Conservation (phyloP, 2,888 invertebrate species). For the Ormia ochracea region DNA sequence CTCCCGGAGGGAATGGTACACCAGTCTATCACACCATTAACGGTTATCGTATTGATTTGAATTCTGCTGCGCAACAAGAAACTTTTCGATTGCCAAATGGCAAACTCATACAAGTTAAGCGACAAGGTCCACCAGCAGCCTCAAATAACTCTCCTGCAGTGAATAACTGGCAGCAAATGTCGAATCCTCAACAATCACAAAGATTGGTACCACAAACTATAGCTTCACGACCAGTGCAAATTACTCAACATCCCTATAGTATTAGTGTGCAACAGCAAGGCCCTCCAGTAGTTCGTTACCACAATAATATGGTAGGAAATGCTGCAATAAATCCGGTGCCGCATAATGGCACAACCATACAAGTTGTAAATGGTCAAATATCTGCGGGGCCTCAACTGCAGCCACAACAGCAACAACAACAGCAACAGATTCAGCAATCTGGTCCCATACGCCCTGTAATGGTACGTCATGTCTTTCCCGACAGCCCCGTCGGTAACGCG, state of each 20-base stretch:
- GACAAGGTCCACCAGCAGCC: slow-evolving; percentile 68
- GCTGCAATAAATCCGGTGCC: slow-evolving; percentile 40
- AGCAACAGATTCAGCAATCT: slow-evolving; percentile 13
- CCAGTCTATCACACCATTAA: slow-evolving; percentile 77
- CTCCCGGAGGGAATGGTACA: slow-evolving; percentile 65
- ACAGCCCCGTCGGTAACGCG: slow-evolving; percentile 72
- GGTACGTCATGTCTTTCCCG: slow-evolving; percentile 71
- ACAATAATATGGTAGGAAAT: slow-evolving; percentile 59
- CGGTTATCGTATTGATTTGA: slow-evolving; percentile 77
- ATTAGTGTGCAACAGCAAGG: slow-evolving; percentile 64
- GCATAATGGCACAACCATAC: slow-evolving; percentile 64
- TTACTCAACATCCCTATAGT: slow-evolving; percentile 59
- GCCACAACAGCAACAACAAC: slow-evolving; percentile 41
- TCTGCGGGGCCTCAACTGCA: slow-evolving; percentile 32
- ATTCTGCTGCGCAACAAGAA: slow-evolving; percentile 76
- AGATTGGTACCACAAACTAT: slow-evolving; percentile 54
- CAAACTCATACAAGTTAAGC: slow-evolving; percentile 76
- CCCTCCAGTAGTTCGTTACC: slow-evolving; percentile 68
- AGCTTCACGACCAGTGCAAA: slow-evolving; percentile 63
- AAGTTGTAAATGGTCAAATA: slow-evolving; percentile 62
- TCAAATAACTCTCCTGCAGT: slow-evolving; percentile 38
- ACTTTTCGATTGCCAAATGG: slow-evolving; percentile 77
- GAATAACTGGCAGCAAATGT: slow-evolving; percentile 59
- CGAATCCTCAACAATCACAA: slow-evolving; percentile 55
- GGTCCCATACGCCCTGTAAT: slow-evolving; percentile 65